Conservation (phyloP, 2,797 vertebrate species). For the Sebastiscus tertius region DNA sequence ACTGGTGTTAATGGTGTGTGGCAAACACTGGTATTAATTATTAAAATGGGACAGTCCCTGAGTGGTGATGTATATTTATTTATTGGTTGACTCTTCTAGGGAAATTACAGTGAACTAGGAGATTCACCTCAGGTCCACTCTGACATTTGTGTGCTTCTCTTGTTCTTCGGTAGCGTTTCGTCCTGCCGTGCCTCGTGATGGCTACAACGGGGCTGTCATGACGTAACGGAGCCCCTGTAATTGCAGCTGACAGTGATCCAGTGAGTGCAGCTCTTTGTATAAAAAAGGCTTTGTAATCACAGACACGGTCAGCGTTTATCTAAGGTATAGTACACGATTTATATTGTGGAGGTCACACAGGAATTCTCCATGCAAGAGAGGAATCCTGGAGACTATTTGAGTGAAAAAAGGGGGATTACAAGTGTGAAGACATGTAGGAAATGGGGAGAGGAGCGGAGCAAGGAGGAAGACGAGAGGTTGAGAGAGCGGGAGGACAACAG, state of each 20-base stretch:
- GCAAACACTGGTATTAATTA: neutral
- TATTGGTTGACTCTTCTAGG: neutral
- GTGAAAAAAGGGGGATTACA: neutral
- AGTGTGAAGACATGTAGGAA: neutral
- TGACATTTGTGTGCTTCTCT: neutral
- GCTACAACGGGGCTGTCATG: slow-evolving; percentile 16
- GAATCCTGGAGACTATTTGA: neutral
- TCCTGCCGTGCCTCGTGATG: neutral
- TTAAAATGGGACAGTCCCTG: neutral
- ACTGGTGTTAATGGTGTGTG: neutral
- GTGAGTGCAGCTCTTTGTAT: slow-evolving; percentile 11
- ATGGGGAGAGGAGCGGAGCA: neutral
- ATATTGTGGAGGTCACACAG: neutral
- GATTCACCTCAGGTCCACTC: neutral
- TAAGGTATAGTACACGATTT: neutral
- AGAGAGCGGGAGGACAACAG: neutral
- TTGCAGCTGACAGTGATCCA: slow-evolving; percentile 16
- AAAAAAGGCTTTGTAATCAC: slow-evolving; percentile 9
- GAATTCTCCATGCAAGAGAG: neutral
- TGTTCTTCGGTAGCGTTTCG: neutral
- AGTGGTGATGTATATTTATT: neutral
- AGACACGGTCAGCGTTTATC: slow-evolving; percentile 7
- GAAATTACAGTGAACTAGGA: neutral
- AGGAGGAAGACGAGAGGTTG: neutral
- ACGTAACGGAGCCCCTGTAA: neutral